Base-by-base conservation (phyloP, 1,140 invertebrate species). In the Listronotus bonariensis region DNA sequence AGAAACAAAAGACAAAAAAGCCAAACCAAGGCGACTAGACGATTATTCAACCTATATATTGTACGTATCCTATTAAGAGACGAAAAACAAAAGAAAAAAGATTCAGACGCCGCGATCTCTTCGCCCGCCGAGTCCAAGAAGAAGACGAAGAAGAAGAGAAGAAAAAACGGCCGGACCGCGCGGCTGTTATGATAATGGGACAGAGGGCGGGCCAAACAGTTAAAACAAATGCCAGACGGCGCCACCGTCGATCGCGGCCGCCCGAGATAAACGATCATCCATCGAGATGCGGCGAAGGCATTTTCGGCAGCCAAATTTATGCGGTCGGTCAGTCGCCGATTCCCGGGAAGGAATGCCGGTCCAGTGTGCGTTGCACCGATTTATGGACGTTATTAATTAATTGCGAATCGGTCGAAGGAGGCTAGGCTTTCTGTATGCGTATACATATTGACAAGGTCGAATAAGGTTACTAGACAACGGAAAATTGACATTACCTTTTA, bases 201-300 rank as follows among this genome's bases (percentile, higher is more conserved):
- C 68, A 73, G 68, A 73, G 72, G 72, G 72, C 72, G 72, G 70
- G 66, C 53, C 70, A 52, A 69, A 65, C 67, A 66, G 70, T 73
- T 73, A 68, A 72, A 73, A 72, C 72, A 73, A 73, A 73, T 73
- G 70, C 70, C 72, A 73, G 72, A 73, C 72, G 72, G 72, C 72
- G 72, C 72, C 72, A 73, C 68, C 55, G 68, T 70, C 70, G 57
- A 59, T 59, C 57, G 61, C 52, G 61, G 69, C 65, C 69, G 59
- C 51, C 56, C 59, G 70, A 73, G 69, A 73, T 73, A 73, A 73
- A 73, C 68, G 72, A 69, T 72, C 66, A 63, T 48, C 53, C 52
- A 63, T 63, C 60, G 55, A 56, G 53, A 67, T 61, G 43, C 55
- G 34, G 49, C 40, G 34, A 11, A 53, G 51, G 59, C 59, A 53